Evolutionary conservation across 92 coral and sea anemone genomes (phyloP).

Genomic region (Umimayanthus kanabou): DNA sequence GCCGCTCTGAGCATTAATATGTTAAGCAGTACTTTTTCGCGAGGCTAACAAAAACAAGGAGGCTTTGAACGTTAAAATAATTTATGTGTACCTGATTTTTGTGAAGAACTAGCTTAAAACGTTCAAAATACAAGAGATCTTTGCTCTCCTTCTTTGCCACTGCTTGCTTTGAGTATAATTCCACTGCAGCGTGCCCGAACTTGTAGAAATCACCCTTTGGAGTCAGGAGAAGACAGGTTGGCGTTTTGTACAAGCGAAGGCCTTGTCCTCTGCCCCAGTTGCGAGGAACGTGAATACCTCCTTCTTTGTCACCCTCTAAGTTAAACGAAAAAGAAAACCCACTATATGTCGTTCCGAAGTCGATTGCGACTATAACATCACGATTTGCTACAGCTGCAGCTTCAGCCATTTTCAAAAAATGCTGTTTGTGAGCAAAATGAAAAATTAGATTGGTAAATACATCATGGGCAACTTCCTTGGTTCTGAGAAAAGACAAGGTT

Average conservation of each 20-base stretch:
- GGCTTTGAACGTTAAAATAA: background rate
- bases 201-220: conserved; percentile 67
- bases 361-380: conserved; percentile 65
- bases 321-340: conserved; percentile 74
- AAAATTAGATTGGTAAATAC: background rate
- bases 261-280: conserved; percentile 87
- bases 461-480: background rate
- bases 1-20: too few species aligned
- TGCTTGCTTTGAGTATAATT: conserved; percentile 66
- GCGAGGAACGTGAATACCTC: conserved; percentile 68
- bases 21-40: too few species aligned
- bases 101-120: conserved; percentile 73
- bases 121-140: conserved; percentile 66
- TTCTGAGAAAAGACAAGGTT: background rate
- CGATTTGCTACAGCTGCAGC: background rate
- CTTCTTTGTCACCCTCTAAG: conserved; percentile 50
- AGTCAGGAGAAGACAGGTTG: conserved; percentile 67
- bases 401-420: background rate
- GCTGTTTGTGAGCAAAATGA: background rate
- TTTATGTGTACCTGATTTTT: conserved; percentile 58
- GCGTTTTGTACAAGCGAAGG: conserved; percentile 75
- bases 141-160: conserved; percentile 68
- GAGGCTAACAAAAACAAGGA: too few species aligned
- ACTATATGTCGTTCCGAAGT: conserved; percentile 77
- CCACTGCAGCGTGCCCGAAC: conserved; percentile 82